Base-by-base conservation (phyloP, 1,140 invertebrate genomes). In the Aphis craccivora region DNA sequence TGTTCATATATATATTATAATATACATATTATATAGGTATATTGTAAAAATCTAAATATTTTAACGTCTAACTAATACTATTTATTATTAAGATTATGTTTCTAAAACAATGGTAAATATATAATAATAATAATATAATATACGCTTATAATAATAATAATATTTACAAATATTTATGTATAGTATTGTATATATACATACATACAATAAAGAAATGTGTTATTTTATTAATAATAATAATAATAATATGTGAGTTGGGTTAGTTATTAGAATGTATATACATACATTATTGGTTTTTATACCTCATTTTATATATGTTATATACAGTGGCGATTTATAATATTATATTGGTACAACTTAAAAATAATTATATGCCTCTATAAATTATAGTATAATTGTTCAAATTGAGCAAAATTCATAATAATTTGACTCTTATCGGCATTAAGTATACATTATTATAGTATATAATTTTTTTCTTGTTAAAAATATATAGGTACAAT, bases 71-170 rank as follows among this genome's bases (percentile, higher is more conserved):
- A 8, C 76, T 84, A 84, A 67, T 51, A 20, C 9, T n/a, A 67
- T 30, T n/a, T 67, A 67, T n/a, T 35, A 18, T 76, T 76, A 76
- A 76, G 25, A 84, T 40, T 84, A 84, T 84, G 40, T 84, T 84
- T 25, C 23, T 84, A 84, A 43, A 40, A 84, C 83, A 84, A 84
- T 87, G 40, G 84, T 87, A 87, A 48, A 87, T 87, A 87, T 87
- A 84, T 30, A 86, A 86, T 60, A 30, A 67, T 30, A 60, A 60
- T 67, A n/a, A 25, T 60, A 48, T 48, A 48, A 48, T 67, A 67
- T n/a, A 67, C 4, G 14, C 30, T 67, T 67, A 76, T 35, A 76
- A n/a, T n/a, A n/a, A 76, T 67, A 67, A 55, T 55, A 25, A 8
- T 67, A 76, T 76, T 18, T 76, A 76, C 60, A 76, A 76, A 76